Conservation (phyloP, 2,797 vertebrate species). For the Neopelma chrysocephalum region DNA sequence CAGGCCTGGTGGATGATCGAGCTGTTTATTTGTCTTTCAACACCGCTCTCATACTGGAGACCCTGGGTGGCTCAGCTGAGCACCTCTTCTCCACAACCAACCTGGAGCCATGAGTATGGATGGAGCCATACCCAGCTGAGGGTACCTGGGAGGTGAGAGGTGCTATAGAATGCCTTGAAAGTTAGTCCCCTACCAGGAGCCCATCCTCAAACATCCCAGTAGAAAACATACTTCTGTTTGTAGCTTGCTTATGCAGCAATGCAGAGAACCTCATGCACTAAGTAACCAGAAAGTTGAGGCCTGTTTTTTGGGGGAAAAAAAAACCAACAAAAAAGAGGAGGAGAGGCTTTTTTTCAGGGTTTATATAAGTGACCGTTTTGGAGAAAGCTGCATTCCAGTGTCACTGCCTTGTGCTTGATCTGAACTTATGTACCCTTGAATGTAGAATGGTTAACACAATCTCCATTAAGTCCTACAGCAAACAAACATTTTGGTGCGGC, state of each 20-base stretch:
- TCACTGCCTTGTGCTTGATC: conserved; percentile 31
- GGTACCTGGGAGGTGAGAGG: background rate
- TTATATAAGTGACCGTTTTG: background rate
- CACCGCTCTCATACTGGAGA: background rate
- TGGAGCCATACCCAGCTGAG: background rate
- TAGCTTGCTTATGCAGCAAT: background rate
- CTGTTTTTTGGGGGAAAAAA: fast-evolving
- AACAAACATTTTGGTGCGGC: conserved; percentile 51
- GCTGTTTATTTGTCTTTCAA: background rate
- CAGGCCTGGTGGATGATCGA: background rate
- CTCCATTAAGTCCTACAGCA: conserved; percentile 37
- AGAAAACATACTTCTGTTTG: background rate
- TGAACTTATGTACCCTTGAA: conserved; percentile 56
- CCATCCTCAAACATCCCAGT: background rate
- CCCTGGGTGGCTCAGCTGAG: background rate
- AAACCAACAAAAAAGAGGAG: background rate
- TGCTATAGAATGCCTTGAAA: background rate
- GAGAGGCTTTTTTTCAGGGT: background rate
- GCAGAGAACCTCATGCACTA: background rate
- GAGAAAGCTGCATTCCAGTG: conserved; percentile 51
- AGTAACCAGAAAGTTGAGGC: background rate
- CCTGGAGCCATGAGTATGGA: background rate
- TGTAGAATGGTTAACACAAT: conserved; percentile 35
- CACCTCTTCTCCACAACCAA: background rate
- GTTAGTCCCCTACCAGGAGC: background rate